Base-by-base conservation (phyloP, 2,797 vertebrate species). In the Tympanoctomys barrerae region DNA sequence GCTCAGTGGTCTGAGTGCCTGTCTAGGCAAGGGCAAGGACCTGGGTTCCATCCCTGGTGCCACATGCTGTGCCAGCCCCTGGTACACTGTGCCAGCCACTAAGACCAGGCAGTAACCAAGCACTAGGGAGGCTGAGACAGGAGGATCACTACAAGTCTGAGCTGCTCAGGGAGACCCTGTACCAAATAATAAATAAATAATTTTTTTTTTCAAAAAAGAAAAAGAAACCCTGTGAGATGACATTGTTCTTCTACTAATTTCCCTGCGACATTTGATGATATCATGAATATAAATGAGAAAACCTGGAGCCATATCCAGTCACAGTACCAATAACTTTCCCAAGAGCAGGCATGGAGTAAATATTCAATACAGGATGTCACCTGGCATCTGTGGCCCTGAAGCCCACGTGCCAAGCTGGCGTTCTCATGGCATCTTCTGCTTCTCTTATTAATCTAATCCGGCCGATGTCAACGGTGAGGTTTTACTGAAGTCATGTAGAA, bases 231-330 rank as follows among this genome's bases (percentile, higher is more conserved):
- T 61, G 21, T 49, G 12, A 64, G 82, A n/a, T 83, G 26, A 28
- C 54, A 16, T 31, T 85, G 7, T n/a, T 93, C 85, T 59, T 89
- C 46, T 24, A 64, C 57, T 59, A 0, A 73, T 28, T 81, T 87
- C 54, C 46, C 36, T 26, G 10, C 52, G 57, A 88, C 28, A 42
- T 79, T 86, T 79, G 79, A 42, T 93, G 71, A 86, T 33, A 83
- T 83, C 64, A 46, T 71, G 73, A 75, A 52, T 79, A n/a, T 54
- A 78, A 78, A 66, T 93, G 46, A 89, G 66, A 59, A 92, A 61
- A 86, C 10, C 28, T 19, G 92, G 33, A 42, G 42, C 33, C 71
- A 9, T 70, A 87, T 71, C 52, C 92, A 88, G 70, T 22, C 87
- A 81, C 36, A 10, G 9, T 28, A 19, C 36, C 59, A 64, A n/a